Conservation (phyloP, 2,113 vertebrate genomes). For the Silurus asotus region DNA sequence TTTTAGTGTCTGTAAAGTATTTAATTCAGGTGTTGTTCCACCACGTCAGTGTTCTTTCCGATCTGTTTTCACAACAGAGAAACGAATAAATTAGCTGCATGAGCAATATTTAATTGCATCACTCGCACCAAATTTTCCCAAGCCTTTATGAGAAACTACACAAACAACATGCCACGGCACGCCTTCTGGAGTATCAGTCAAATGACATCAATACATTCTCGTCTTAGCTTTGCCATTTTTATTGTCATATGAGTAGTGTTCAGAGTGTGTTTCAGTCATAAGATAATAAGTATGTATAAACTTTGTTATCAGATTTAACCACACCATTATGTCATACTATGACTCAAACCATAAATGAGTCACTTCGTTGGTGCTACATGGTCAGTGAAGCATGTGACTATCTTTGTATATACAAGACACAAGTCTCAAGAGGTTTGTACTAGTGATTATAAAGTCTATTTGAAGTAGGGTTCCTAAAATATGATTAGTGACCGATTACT, state of each 20-base stretch:
- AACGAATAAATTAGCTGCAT: slow-evolving; percentile 12
- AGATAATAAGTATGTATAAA: slow-evolving; percentile 28
- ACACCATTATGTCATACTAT: slow-evolving; percentile 9
- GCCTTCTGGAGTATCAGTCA: slow-evolving; percentile 10
- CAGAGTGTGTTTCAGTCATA: slow-evolving; percentile 6
- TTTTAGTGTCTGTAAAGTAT: not conserved
- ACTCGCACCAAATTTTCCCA: not conserved
- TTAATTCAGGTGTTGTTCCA: slow-evolving; percentile 8
- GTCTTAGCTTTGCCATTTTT: slow-evolving; percentile 13
- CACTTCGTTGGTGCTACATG: slow-evolving; percentile 11
- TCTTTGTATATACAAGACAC: not conserved
- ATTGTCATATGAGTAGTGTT: not conserved
- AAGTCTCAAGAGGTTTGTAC: not conserved
- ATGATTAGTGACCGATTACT: not conserved
- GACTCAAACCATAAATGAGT: slow-evolving; percentile 4
- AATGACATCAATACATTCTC: slow-evolving; percentile 21
- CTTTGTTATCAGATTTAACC: slow-evolving; percentile 21
- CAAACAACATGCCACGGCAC: slow-evolving; percentile 26
- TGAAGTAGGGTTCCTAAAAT: not conserved
- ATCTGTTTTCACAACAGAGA: slow-evolving; percentile 14
- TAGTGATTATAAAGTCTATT: not conserved
- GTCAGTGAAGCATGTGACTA: slow-evolving; percentile 22
- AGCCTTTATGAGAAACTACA: not conserved
- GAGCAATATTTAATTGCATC: slow-evolving; percentile 18
- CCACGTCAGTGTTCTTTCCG: not conserved